Base-by-base conservation (phyloP, 2,888 invertebrate species). In the Sphaeridia pumilis region DNA sequence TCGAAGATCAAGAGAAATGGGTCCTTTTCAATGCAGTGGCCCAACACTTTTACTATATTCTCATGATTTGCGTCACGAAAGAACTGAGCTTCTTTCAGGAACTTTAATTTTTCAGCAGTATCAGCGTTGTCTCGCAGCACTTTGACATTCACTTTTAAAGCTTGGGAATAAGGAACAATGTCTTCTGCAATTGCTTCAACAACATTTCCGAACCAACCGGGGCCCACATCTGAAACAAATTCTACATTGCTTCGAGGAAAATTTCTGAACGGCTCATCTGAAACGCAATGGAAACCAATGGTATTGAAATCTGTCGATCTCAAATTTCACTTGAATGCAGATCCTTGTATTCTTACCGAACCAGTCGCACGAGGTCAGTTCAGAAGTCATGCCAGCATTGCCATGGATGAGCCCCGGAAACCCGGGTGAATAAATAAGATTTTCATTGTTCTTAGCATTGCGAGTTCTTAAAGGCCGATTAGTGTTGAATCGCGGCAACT, bases 171-270 rank as follows among this genome's bases (percentile, higher is more conserved):
- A 54, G 42, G 48, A 17, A 52, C 38, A 14, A 38, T 38, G 38
- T 38, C 38, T 17, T 38, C 38, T 17, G 38, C 38, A 88, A 75
- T 1, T 86, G 82, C 57, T 44, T 48, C 58, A 61, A 66, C 67
- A 59, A 75, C 75, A 70, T 74, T 80, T 54, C 88, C 88, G 70
- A 87, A 89, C 87, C 87, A 87, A 36, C 87, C 87, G 58, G 79
- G 77, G 2, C 86, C 87, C 54, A 87, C 76, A 72, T 87, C 87
- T 66, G 81, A 78, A 17, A 87, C 76, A 70, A 87, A 89, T 69
- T 85, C 83, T 61, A 88, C 72, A 67, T 82, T 81, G 64, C 77
- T 78, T 60, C 88, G 75, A 1, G 86, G 82, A 66, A 87, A 82
- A 69, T 83, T 80, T 58, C 74, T 75, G 58, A 73, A 70, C 7